These are phyloP conservation scores for Protophormia terraenovae DNA, from an alignment of 2,888 invertebrate species.

Conservation along the genomic window DNA sequence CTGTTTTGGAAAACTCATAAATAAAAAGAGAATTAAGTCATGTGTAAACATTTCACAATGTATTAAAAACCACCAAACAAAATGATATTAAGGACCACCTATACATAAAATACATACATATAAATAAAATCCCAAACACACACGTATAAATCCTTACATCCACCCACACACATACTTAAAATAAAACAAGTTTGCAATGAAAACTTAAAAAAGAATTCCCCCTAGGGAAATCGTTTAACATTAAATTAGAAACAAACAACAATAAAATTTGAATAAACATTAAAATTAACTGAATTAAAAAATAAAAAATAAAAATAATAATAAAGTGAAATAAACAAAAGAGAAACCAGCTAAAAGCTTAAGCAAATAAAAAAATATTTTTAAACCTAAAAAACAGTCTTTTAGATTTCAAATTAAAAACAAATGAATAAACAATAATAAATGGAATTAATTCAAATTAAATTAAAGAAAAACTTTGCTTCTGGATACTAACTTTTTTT, in stretches of 20 bases:
- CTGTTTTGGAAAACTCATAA: too few relatives aligned
- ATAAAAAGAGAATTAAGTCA: not conserved
- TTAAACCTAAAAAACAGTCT: not conserved
- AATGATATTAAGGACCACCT: too few relatives aligned
- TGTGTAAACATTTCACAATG: not conserved
- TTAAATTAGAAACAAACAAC: conserved; percentile 24
- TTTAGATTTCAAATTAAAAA: not conserved
- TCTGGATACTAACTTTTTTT: not conserved
- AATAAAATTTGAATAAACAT: conserved; percentile 13
- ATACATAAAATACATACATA: too few relatives aligned
- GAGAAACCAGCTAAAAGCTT: not conserved
- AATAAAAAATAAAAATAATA: not conserved
- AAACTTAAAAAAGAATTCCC: not conserved
- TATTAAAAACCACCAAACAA: not conserved
- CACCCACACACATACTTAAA: not conserved
- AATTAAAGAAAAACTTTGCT: not conserved
- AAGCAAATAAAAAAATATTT: not conserved
- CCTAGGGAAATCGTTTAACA: not conserved
- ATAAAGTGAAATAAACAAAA: not conserved
- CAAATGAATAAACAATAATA: not conserved
- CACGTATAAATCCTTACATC: not conserved
- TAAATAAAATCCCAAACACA: too few relatives aligned
- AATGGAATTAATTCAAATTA: not conserved
- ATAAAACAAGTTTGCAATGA: not conserved
- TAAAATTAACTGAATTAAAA: not conserved